Base-by-base conservation (phyloP, 1,140 invertebrate species). In the Magallana ariakensis region DNA sequence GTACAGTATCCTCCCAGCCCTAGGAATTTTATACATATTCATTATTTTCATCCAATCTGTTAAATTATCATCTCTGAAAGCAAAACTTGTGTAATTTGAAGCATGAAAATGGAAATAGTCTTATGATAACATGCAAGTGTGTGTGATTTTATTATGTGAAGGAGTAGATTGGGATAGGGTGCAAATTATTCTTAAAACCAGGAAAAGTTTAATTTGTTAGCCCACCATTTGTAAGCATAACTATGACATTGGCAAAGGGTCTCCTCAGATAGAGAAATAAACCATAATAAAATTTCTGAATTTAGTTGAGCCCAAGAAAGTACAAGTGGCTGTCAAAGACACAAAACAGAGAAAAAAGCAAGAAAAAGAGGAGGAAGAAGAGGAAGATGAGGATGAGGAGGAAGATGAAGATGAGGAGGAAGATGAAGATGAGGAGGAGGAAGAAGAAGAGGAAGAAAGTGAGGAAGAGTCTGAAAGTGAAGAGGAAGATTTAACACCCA, bases 401-500 rank as follows among this genome's bases (percentile, higher is more conserved):
- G 89, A 87, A 33, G 89, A 87, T 33, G 85, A 84, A 46, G 88
- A 89, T 11, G 88, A 85, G 6, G 91, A 92, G 16, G 91, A 89
- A 15, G 88, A 89, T 70, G 89, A 89, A 46, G 90, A 90, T 0
- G 91, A 92, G 82, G 92, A 93, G 82, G 90, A 89, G 11, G 88
- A 89, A 15, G 90, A 90, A 58, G 91, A 91, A 26, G 91, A 90
- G 53, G 90, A 90, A 56, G 87, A 90, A 8, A 87, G 86, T 56
- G 90, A 92, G 75, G 91, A 91, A 55, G 91, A 91, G 53, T 85
- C 83, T 84, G 90, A 90, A 46, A 83, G 85, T 19, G 90, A 91
- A 22, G 93, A 93, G 19, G 92, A 92, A 83, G 92, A 92, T 11
- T 56, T 95, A 92, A 96, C 96, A 5, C 96, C 96, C 89, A 96